Base-by-base conservation (phyloP, 2,888 invertebrate species). In the Mythimna impura region DNA sequence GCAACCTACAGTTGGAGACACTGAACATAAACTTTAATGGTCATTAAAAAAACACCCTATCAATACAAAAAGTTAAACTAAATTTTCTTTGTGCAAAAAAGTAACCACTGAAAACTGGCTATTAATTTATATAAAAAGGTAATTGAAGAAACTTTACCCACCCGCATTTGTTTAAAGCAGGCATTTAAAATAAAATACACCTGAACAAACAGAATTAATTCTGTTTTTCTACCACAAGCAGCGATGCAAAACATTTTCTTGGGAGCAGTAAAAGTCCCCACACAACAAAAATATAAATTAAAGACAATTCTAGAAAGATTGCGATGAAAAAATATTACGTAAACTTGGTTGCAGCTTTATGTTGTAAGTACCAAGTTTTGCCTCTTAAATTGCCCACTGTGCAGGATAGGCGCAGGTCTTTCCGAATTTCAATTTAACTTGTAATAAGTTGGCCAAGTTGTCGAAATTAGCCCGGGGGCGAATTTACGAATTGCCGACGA, bases 351-450 rank as follows among this genome's bases (percentile, higher is more conserved):
- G 76, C 78, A 87, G 81, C 77, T 85, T 87, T 77, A 43, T 66
- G 8, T 73, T 73, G 66, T 78, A 87, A 80, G 79, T 82, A 71
- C 61, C 69, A 83, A 82, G 84, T 86, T 88, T 89, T 88, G 76
- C 74, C 79, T 86, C 78, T 86, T 78, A 87, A 90, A 89, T 87
- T 86, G 83, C 81, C 83, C 82, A 76, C 85, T 76, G 80, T 71
- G 82, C 78, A 81, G 84, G 85, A 87, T 89, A 89, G 87, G 87
- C 85, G 85, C 84, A 87, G 89, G 86, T 89, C 89, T 89, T 91
- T 88, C 87, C 86, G 88, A 92, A 91, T 94, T 94, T 93, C 93
- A 94, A 94, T 94, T 94, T 94, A 94, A 94, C 93, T 94, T 94
- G 91, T 91, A 93, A 92, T 92, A 93, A 94, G 90, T 92, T 88